Conservation (phyloP, 2,113 vertebrate species). For the Neogale vison region DNA sequence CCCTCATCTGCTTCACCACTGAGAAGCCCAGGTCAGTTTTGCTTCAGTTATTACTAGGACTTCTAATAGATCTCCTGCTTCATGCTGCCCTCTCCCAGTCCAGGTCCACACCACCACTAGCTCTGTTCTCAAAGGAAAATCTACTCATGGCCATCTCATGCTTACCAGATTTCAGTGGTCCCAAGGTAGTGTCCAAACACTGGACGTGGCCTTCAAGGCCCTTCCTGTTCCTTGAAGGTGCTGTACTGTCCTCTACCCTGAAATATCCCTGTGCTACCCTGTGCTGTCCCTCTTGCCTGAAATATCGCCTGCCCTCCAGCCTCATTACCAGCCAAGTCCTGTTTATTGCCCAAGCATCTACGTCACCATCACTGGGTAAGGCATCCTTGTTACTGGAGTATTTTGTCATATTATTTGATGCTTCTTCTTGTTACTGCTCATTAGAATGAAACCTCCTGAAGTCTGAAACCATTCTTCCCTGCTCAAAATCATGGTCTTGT, state of each 20-base stretch:
- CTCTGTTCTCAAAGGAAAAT: neutral
- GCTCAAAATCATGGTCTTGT: neutral
- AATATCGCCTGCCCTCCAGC: fast-evolving
- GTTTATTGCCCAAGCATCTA: neutral
- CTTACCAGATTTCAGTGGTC: neutral
- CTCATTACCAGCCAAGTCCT: neutral
- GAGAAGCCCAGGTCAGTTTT: neutral
- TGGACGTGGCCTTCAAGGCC: neutral
- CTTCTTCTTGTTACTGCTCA: neutral
- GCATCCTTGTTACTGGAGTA: neutral
- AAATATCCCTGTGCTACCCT: too few species aligned
- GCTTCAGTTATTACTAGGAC: neutral
- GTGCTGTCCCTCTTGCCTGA: neutral
- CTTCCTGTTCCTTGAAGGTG: neutral
- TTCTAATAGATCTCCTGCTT: neutral
- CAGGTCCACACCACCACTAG: neutral
- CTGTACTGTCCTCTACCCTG: neutral
- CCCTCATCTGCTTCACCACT: neutral
- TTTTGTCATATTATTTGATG: neutral
- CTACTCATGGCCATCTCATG: neutral
- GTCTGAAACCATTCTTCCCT: neutral
- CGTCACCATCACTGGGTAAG: neutral
- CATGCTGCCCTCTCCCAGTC: neutral
- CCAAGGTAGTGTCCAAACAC: neutral
- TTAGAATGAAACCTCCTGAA: neutral